Evolutionary conservation across 2,113 vertebrate genomes (phyloP).

Genomic region (Pluvianellus socialis): DNA sequence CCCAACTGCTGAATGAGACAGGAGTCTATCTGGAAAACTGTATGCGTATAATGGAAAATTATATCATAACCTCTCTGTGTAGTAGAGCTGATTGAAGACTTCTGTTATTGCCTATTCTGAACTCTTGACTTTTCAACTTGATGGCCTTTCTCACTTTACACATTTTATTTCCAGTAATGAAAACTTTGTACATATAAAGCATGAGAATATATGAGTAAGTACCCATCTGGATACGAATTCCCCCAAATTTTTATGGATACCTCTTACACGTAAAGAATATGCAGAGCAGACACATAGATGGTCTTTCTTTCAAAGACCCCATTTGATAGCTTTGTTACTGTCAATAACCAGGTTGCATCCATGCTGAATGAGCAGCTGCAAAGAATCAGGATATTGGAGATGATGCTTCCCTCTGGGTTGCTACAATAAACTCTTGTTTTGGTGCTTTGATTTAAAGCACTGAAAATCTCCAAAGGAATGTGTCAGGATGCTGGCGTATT

Average conservation of each 20-base stretch:
- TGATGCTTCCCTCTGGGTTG: slow-evolving; percentile 40
- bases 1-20: neutral
- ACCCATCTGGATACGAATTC: neutral
- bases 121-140: neutral
- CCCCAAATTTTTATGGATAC: neutral
- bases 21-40: neutral
- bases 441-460: slow-evolving; percentile 69
- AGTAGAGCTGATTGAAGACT: neutral
- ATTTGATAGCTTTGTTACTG: slow-evolving; percentile 35
- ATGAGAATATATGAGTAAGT: neutral
- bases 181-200: neutral
- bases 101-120: neutral
- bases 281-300: neutral
- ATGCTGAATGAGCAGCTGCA: slow-evolving; percentile 63
- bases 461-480: slow-evolving; percentile 56
- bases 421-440: slow-evolving; percentile 72
- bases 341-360: slow-evolving; percentile 51
- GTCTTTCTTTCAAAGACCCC: neutral
- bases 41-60: neutral
- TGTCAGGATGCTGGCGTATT: slow-evolving; percentile 47
- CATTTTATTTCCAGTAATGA: neutral
- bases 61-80: neutral
- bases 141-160: neutral
- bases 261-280: neutral
- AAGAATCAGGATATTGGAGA: slow-evolving; percentile 60